Percentiles rank a stretch among this genome's conserved stretches.
phyloP scores from a whole-genome alignment of 1,140 invertebrate genomes.

The Drosophila orosa region DNA sequence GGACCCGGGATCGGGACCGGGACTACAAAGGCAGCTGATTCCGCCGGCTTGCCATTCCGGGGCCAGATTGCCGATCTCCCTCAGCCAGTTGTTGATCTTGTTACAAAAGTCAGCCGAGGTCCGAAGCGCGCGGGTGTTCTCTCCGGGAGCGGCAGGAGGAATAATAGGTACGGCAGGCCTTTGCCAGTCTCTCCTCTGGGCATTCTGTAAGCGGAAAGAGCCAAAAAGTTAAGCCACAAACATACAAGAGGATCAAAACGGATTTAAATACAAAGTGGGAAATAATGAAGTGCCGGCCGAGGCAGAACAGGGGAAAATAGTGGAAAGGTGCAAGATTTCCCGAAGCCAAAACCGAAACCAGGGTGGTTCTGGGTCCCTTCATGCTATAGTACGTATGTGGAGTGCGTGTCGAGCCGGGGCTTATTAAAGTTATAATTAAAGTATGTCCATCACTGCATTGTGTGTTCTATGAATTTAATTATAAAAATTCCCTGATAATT shows the following conservation, averaged over 20 bases:
- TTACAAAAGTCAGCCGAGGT: constrained; percentile 73
- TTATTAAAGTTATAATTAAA: constrained; percentile 83
- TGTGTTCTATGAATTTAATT: constrained; percentile 73
- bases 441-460: constrained; percentile 52
- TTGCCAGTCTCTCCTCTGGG: constrained; percentile 26
- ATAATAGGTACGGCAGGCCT: constrained; percentile 17
- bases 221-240: constrained; percentile 82
- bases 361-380: constrained; percentile 28
- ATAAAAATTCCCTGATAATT: constrained; percentile 61
- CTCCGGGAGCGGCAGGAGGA: constrained; percentile 15
- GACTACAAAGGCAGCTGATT: constrained; percentile 68
- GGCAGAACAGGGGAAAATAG: constrained; percentile 15
- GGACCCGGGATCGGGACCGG: constrained; percentile 42
- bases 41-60: constrained; percentile 20
- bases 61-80: constrained; percentile 43
- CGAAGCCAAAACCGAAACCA: constrained; percentile 18
- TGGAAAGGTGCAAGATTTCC: constrained; percentile 51
- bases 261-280: constrained; percentile 82
- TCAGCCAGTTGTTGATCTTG: constrained; percentile 69
- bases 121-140: constrained; percentile 73
- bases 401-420: constrained; percentile 64
- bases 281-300: constrained; percentile 76
- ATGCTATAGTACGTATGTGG: background rate
- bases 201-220: constrained; percentile 68
- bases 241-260: constrained; percentile 82